phyloP scores from a whole-genome alignment of 2,113 vertebrate genomes.

The Indri indri region DNA sequence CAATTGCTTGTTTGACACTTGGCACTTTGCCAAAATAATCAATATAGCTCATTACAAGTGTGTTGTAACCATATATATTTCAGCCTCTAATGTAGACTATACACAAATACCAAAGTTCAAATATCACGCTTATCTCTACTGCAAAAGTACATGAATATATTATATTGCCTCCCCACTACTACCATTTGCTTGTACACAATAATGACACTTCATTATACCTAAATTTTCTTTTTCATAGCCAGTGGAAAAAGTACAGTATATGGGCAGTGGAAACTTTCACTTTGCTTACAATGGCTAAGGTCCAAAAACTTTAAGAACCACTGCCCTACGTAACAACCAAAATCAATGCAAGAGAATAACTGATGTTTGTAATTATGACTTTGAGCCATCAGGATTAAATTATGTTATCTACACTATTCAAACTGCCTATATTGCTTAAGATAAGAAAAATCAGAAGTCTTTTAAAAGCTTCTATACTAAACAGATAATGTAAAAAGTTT shows the following conservation, averaged over 20 bases:
- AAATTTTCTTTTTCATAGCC: background rate
- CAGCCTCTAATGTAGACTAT: background rate
- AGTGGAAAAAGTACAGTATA: background rate
- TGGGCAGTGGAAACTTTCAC: background rate
- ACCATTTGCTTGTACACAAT: background rate
- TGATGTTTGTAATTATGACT: background rate
- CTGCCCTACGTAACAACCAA: background rate
- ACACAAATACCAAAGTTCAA: background rate
- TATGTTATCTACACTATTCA: slow-evolving; percentile 5
- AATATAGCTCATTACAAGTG: background rate
- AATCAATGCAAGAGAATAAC: background rate
- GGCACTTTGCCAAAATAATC: slow-evolving; percentile 38
- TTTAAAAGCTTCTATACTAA: slow-evolving; percentile 24
- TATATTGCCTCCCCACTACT: background rate
- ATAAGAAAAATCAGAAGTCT: background rate
- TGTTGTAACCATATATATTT: background rate
- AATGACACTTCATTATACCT: background rate
- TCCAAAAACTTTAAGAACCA: background rate
- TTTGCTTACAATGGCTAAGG: background rate
- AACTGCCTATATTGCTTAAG: background rate
- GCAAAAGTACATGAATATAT: background rate
- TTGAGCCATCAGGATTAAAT: background rate
- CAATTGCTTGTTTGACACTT: background rate
- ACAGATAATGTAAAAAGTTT: background rate
- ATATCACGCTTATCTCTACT: background rate